These are phyloP conservation scores for Pangasius larnaudii DNA, from an alignment of 2,797 vertebrate genomes.

Conservation along the genomic window DNA sequence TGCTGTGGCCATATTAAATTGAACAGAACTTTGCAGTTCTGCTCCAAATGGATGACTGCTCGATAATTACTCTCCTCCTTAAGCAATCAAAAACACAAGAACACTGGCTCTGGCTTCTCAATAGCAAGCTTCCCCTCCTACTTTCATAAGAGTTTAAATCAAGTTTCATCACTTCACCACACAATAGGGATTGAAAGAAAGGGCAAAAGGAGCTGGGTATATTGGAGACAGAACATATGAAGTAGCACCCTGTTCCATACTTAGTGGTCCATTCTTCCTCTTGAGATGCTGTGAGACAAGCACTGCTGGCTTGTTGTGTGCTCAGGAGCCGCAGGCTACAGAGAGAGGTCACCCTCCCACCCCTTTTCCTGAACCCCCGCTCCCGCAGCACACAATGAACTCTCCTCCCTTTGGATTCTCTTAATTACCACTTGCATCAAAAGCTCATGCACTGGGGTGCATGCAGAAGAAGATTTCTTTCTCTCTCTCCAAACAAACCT, in stretches of 20 bases:
- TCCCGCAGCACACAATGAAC: slow-evolving; percentile 77
- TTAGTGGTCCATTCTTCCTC: slow-evolving; percentile 65
- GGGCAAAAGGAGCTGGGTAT: slow-evolving; percentile 62
- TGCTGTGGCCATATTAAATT: not conserved
- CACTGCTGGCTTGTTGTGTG: slow-evolving; percentile 71
- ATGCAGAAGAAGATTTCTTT: slow-evolving; percentile 73
- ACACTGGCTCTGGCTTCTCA: slow-evolving; percentile 67
- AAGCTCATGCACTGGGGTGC: slow-evolving; percentile 69
- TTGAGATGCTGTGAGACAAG: slow-evolving; percentile 74
- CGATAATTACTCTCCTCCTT: slow-evolving; percentile 55
- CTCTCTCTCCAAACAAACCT: slow-evolving; percentile 55
- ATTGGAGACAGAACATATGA: slow-evolving; percentile 55
- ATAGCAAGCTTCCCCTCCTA: slow-evolving; percentile 68
- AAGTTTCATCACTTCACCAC: slow-evolving; percentile 77
- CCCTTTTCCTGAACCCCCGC: slow-evolving; percentile 70
- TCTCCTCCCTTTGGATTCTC: slow-evolving; percentile 83
- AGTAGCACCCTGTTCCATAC: slow-evolving; percentile 70
- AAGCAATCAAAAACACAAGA: slow-evolving; percentile 73
- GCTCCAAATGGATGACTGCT: slow-evolving; percentile 18
- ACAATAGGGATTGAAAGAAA: slow-evolving; percentile 67
- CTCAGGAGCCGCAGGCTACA: slow-evolving; percentile 74
- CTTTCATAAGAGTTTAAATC: slow-evolving; percentile 79
- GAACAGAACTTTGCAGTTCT: too few relatives aligned
- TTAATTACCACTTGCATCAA: slow-evolving; percentile 88
- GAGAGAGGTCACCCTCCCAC: slow-evolving; percentile 69